phyloP scores from a whole-genome alignment of 2,888 invertebrate species.

The Lottia scabra region DNA sequence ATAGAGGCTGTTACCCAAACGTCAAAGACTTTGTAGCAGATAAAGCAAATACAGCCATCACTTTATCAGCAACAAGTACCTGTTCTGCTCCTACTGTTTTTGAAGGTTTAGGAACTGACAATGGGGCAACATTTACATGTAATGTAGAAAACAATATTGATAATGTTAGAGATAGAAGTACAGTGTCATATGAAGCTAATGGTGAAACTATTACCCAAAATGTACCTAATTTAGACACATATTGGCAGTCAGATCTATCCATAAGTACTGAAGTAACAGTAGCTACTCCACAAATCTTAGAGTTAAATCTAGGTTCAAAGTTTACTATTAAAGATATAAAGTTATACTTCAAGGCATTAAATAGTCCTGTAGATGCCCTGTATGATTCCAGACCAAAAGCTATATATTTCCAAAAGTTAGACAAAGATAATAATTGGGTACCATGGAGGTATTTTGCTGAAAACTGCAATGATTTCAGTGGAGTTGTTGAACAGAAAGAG shows the following conservation, averaged over 20 bases:
- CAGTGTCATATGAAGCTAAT: too few relatives aligned
- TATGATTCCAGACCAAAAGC: constrained; percentile 35
- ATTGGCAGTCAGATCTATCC: constrained; percentile 36
- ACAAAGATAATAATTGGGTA: constrained; percentile 19
- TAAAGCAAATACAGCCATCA: not conserved
- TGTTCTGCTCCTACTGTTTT: not conserved
- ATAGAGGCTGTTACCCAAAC: not conserved
- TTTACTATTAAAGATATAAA: constrained; percentile 32
- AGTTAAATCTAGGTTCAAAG: constrained; percentile 24
- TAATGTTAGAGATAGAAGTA: not conserved
- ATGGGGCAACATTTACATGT: constrained; percentile 5
- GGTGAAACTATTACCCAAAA: not conserved
- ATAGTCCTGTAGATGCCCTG: constrained; percentile 7
- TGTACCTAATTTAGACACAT: constrained; percentile 21
- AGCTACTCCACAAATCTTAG: constrained; percentile 17
- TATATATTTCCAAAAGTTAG: constrained; percentile 29
- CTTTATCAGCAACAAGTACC: not conserved
- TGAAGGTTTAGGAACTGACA: not conserved
- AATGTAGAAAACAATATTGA: not conserved
- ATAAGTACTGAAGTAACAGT: constrained; percentile 10
- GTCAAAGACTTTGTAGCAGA: not conserved
- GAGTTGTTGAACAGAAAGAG: constrained; percentile 10
- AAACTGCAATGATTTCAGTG: constrained; percentile 25
- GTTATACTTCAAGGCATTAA: constrained; percentile 29
- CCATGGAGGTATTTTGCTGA: constrained; percentile 30